phyloP scores from a whole-genome alignment of 2,113 vertebrate genomes.

The Maccullochella peelii region DNA sequence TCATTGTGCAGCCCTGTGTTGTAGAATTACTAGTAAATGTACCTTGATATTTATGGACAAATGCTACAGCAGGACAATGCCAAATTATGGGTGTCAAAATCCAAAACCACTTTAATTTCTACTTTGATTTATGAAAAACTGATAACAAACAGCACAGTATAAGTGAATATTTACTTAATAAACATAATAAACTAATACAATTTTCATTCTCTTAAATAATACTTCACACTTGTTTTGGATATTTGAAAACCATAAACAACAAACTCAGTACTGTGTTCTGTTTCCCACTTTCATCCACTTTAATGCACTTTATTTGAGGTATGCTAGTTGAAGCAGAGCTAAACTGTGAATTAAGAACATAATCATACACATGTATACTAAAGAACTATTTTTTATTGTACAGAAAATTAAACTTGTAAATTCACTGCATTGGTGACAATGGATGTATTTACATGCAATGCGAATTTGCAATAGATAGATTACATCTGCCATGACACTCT shows the following conservation, averaged over 20 bases:
- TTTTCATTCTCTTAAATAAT: neutral
- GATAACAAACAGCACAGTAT: constrained; percentile 12
- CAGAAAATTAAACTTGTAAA: no score
- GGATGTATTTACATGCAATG: no score
- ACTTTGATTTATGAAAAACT: neutral
- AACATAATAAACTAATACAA: neutral
- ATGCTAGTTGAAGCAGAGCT: neutral
- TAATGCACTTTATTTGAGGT: neutral
- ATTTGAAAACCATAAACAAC: neutral
- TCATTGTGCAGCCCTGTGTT: no score
- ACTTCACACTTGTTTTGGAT: neutral
- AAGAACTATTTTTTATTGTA: no score
- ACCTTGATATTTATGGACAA: constrained; percentile 8
- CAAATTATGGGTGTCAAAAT: constrained; percentile 23
- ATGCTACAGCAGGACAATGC: constrained; percentile 8
- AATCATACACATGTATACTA: neutral
- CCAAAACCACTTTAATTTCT: constrained; percentile 12
- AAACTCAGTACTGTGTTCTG: neutral
- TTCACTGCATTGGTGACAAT: no score
- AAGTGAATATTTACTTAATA: neutral
- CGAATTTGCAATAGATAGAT: no score
- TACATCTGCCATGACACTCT: no score
- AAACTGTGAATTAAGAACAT: neutral
- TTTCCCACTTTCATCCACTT: neutral
- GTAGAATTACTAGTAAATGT: no score